Base-by-base conservation (phyloP, 2,113 vertebrate species). In the Ammodytes marinus region DNA sequence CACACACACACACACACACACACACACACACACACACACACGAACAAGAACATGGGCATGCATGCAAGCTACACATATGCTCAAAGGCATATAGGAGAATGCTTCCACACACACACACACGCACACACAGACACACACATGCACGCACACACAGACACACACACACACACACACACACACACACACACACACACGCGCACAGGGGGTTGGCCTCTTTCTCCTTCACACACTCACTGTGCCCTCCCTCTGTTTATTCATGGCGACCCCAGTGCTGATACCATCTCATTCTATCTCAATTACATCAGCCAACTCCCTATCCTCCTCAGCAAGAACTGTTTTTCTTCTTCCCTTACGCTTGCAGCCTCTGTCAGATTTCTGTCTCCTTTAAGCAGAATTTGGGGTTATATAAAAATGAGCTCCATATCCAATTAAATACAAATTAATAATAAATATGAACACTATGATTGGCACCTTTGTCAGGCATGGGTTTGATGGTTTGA, bases 231-330 rank as follows among this genome's bases (percentile, higher is more conserved):
- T 73, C 82, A 55, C 82, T 79, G 82, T 91, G 91, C 90, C 88
- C 88, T 90, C 90, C 82, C 86, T 86, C 59, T 94, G 92, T 94
- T 94, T 95, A 91, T 93, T 92, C 91, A 89, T 84, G 88, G 86
- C 73, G 70, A 93, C 89, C 89, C 88, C 87, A 66, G 79, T 64
- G 83, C 90, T 93, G 94, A 94, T 94, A 90, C 84, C 74, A 93
- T 95, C 92, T 93, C 87, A 91, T 94, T 93, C 93, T 91, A 92
- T 93, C 93, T 94, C 92, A 93, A 92, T 94, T 92, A 93, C 93
- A 93, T 91, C 92, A 92, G 86, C 91, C 86, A 82, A 89, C 90
- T 89, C 87, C 88, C 86, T 72, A 46, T 80, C 88, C 83, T 86
- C 85, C 84, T 82, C 81, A 65, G 80, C 78, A 74, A 82, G 60